Base-by-base conservation (phyloP, 2,888 invertebrate genomes). In the Lottia gigantea region DNA sequence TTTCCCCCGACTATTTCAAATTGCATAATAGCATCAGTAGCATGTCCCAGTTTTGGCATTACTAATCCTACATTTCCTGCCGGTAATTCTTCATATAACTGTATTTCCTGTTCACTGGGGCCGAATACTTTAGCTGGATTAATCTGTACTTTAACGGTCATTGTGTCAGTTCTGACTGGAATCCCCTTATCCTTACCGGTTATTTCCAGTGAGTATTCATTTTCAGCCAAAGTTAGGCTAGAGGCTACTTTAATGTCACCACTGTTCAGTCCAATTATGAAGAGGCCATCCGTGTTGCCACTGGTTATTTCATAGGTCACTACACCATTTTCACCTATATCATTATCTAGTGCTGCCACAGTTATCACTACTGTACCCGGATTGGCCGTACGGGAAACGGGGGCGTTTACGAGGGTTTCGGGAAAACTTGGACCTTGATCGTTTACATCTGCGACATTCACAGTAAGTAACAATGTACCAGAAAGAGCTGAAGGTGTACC, bases 1-100 rank as follows among this genome's bases (percentile, higher is more conserved):
- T 83, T 80, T 3, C 80, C 83, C 45, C 70, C 70, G 14, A 72
- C 25, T n/a, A 83, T 83, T n/a, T 66, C 62, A 64, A 74, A 81
- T 1, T 70, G 55, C 15, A 71, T 68, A 0, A 68, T 67, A 15
- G 72, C 74, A 11, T 72, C 71, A 12, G 72, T 61, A 3, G 66
- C 70, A 46, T 74, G 74, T 23, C 73, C 71, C 1, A 68, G 62
- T 14, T 70, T 61, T 0, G 76, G 73, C 12, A 72, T 71, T 23
- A 83, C 71, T 2, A 63, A 68, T 16, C 80, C 83, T 7, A 81
- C 70, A 19, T 65, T 16, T 23, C 66, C 71, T 0, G 71, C 66
- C 1, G 74, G 23, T 1, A 71, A 70, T 67, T 74, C 70, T 71
- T 83, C 83, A 23, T 70, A 65, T 3, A 79, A 73, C 1, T 74